phyloP scores from a whole-genome alignment of 2,113 vertebrate species.

The Zosterops borbonicus region DNA sequence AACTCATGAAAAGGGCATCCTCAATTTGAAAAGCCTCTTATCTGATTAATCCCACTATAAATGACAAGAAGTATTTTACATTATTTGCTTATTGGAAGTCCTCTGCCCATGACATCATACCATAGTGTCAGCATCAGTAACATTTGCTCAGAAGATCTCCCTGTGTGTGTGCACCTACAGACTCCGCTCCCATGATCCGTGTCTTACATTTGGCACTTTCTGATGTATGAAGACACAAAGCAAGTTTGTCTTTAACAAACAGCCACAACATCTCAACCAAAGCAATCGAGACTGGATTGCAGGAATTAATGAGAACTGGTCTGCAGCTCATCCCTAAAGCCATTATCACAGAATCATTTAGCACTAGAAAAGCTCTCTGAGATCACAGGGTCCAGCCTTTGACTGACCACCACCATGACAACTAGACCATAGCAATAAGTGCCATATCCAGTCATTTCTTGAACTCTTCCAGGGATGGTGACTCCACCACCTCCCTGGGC shows the following conservation, averaged over 20 bases:
- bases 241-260: neutral
- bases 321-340: neutral
- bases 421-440: neutral
- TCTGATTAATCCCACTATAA: neutral
- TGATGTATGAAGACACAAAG: neutral
- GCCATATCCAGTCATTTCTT: neutral
- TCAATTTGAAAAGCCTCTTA: neutral
- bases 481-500: neutral
- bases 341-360: neutral
- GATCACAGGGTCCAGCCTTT: neutral
- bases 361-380: neutral
- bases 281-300: neutral
- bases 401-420: neutral
- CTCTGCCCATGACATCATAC: neutral
- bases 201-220: neutral
- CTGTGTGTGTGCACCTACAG: neutral
- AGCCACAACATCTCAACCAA: neutral
- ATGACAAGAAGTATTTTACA: neutral
- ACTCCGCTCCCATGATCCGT: neutral
- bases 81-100: neutral
- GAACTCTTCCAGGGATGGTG: neutral
- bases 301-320: neutral
- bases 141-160: neutral
- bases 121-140: neutral
- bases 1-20: neutral